Conservation (phyloP, 2,113 vertebrate genomes). For the Coturnix japonica region DNA sequence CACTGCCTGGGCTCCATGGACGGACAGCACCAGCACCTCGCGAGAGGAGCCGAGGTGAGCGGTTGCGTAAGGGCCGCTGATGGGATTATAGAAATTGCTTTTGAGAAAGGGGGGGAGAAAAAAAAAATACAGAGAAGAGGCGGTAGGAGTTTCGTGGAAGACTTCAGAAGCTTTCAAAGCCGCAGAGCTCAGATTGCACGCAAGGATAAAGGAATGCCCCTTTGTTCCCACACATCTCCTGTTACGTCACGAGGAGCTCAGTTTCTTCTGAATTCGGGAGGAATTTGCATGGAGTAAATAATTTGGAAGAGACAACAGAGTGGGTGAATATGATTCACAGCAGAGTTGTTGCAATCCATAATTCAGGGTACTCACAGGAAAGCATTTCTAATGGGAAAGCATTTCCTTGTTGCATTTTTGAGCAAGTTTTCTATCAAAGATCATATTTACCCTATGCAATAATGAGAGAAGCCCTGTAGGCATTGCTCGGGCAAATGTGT, state of each 20-base stretch:
- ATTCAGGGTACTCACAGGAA: not conserved
- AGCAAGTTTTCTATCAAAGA: not conserved
- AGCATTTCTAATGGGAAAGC: not conserved
- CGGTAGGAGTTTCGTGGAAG: conserved; percentile 62
- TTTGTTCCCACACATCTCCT: conserved; percentile 81
- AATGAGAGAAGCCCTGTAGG: not conserved
- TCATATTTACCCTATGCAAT: not conserved
- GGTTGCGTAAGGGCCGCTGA: conserved; percentile 64
- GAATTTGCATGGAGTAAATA: conserved; percentile 50
- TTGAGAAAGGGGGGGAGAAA: not conserved
- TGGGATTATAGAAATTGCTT: conserved; percentile 72
- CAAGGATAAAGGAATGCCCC: conserved; percentile 75
- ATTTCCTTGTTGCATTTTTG: conserved; percentile 12
- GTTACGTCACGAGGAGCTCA: conserved; percentile 73
- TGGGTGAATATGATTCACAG: not conserved
- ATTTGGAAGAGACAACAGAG: not conserved
- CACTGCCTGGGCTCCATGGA: not conserved
- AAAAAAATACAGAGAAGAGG: not conserved
- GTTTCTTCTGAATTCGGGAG: conserved; percentile 72
- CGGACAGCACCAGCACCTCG: not conserved
- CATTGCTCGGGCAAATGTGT: not conserved
- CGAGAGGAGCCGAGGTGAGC: conserved; percentile 73
- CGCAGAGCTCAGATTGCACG: conserved; percentile 71
- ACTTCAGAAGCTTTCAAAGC: conserved; percentile 71
- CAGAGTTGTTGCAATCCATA: not conserved